phyloP scores from a whole-genome alignment of 2,888 invertebrate genomes.

The Torymus tubicola region DNA sequence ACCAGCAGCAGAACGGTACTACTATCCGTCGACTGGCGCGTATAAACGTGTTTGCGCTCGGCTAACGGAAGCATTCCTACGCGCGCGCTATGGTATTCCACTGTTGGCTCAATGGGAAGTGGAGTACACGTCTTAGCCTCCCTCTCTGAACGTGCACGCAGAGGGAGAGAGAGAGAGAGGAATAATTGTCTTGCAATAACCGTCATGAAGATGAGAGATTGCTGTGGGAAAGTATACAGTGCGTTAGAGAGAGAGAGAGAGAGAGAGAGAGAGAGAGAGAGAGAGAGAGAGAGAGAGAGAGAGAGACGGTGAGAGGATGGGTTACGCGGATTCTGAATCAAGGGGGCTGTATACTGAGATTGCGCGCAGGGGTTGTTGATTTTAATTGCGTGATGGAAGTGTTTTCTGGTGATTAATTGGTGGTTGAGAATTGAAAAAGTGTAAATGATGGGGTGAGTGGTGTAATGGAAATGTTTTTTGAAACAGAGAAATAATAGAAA shows the following conservation, averaged over 20 bases:
- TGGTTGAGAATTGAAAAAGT: too few species aligned
- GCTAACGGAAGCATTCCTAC: constrained; percentile 41
- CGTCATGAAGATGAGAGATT: constrained; percentile 46
- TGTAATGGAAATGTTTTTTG: too few species aligned
- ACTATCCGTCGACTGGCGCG: background rate
- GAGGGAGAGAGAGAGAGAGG: constrained; percentile 1
- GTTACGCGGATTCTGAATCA: background rate
- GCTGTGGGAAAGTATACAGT: constrained; percentile 31
- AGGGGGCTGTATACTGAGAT: background rate
- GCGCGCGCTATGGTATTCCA: constrained; percentile 8
- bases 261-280: background rate
- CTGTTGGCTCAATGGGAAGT: constrained; percentile 43
- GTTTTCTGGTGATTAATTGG: too few species aligned
- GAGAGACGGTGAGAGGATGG: too few species aligned
- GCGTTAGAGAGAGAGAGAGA: too few species aligned
- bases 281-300: too few species aligned
- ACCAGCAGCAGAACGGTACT: background rate
- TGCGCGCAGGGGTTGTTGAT: too few species aligned
- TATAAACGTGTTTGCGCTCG: constrained; percentile 34
- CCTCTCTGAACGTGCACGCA: background rate
- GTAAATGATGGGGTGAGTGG: too few species aligned
- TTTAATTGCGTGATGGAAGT: too few species aligned
- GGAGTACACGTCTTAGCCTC: constrained; percentile 35
- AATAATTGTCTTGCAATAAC: constrained; percentile 52
- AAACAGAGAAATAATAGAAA: too few species aligned